Base-by-base conservation (phyloP, 2,113 vertebrate genomes). In the Trogon melanurus region DNA sequence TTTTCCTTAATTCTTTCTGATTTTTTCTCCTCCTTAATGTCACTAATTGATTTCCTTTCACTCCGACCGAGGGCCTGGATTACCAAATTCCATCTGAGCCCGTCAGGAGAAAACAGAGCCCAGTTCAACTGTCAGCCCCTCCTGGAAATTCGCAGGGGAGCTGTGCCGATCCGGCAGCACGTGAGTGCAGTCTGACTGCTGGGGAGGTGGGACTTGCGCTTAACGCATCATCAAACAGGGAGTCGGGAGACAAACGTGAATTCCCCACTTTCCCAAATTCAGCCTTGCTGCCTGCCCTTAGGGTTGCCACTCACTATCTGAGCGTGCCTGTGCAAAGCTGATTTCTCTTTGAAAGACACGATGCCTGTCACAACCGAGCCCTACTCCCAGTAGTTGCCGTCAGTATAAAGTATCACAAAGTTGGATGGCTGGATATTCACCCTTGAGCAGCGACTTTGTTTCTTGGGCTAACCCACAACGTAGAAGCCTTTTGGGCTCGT, bases 21-120 rank as follows among this genome's bases (percentile, higher is more conserved):
- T 23, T 36, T 74, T 74, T 75, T 44, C 34, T 78, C 8, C 22
- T 48, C 13, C n/a, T 74, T 78, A 47, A 50, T 67, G 56, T 41
- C 51, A 50, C 66, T 66, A 78, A 81, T 67, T 66, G 44, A 62
- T 96, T 95, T 88, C 62, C 53, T 92, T 80, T 74, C 51, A 30
- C 47, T 54, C 16, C 66, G 30, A 30, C 73, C 0, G 0, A 79
- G 29, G 13, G 38, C 44, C 45, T 73, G 30, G 30, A 51, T 84
- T 91, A 82, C 62, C 41, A 60, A 64, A 16, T 72, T 75, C 36
- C 1, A 0, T 65, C 41, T 57, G 50, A 91, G 34, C 41, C n/a
- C 30, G 50, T 47, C 56, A 65, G 50, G 51, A 51, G 47, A 61
- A 36, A 29, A 58, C 1, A 5, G 41, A 79, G 21, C 17, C 45